Evolutionary conservation across 2,797 vertebrate genomes (phyloP), one percentile per base, ranked within the genome.

Genomic region (Xyrichtys novacula): DNA sequence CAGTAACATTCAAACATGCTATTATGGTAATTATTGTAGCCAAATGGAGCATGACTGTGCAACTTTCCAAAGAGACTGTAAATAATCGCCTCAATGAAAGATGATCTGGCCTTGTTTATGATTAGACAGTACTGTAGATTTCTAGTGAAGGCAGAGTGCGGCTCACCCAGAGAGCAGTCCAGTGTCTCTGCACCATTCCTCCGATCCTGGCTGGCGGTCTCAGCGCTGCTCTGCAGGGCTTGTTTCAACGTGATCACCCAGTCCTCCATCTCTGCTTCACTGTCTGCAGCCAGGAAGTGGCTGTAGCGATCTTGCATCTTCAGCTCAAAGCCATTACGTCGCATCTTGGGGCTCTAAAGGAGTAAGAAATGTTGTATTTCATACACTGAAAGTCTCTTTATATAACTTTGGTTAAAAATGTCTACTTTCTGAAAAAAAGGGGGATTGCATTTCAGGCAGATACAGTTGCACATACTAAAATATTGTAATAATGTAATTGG

Each of bases 301-400:
- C 97, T 98, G 89, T 96, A 97, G 79, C 97, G 96, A 76, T 99
- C 97, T 65, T 98, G 95, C 90, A 98, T 99, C 93, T 97, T 98
- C 61, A 99, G 93, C 86, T 99, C 97, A 28, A 99, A 99, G 0
- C 95, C 95, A 0, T 98, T 94, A 10, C 97, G 96, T 0, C 96
- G 95, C 94, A 98, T 97, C 86, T 96, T 98, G 6, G 96, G 95
- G 72, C 96, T 97, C 97, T 99, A 71, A 25, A 5, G 47, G 20
- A 36, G n/a, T 39, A 28, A 28, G 15, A 12, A 43, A 56, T 22
- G 61, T 3, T 31, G 4, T 1, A 16, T 4, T 44, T 61, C 1
- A 26, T 22, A 3, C 29, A 4, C 3, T 43, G n/a, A 17, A 0
- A 50, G 14, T 34, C 14, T 31, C 15, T 32, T 0, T 14, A 32